Percentiles rank a stretch among this genome's conserved stretches.
These are phyloP conservation scores for Chloropsis cyanopogon DNA, from an alignment of 2,113 vertebrate genomes.

Conservation along the genomic window DNA sequence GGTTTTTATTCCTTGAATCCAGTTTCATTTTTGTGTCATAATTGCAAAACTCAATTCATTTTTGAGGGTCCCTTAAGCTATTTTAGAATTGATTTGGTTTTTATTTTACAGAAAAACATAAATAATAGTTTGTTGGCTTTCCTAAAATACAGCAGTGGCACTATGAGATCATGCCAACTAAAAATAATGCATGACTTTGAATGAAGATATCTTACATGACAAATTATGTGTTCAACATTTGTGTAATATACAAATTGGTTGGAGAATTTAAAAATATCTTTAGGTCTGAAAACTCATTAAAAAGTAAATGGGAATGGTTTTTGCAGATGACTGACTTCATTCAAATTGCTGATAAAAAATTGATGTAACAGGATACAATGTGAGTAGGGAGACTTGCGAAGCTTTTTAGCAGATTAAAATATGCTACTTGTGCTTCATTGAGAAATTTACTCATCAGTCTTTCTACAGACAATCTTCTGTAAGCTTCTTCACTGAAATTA, in stretches of 20 bases:
- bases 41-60: not conserved
- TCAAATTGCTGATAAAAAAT: conserved; percentile 46
- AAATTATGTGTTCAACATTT: not conserved
- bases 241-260: not conserved
- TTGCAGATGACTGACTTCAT: conserved; percentile 20
- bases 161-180: not conserved
- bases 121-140: not conserved
- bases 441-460: not conserved
- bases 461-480: not conserved
- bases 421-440: not conserved
- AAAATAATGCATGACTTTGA: not conserved
- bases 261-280: conserved; percentile 22
- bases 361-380: not conserved
- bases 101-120: not conserved
- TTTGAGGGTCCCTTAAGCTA: not conserved
- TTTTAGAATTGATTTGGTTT: not conserved
- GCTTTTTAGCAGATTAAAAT: not conserved
- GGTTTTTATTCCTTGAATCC: not conserved
- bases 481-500: not conserved
- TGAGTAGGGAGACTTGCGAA: not conserved
- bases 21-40: not conserved
- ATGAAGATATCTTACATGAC: not conserved
- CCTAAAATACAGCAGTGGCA: not conserved
- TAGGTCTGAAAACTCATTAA: conserved; percentile 17
- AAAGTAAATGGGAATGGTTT: conserved; percentile 1